Base-by-base conservation (phyloP, 1,140 invertebrate species). In the Holotrichia oblita region DNA sequence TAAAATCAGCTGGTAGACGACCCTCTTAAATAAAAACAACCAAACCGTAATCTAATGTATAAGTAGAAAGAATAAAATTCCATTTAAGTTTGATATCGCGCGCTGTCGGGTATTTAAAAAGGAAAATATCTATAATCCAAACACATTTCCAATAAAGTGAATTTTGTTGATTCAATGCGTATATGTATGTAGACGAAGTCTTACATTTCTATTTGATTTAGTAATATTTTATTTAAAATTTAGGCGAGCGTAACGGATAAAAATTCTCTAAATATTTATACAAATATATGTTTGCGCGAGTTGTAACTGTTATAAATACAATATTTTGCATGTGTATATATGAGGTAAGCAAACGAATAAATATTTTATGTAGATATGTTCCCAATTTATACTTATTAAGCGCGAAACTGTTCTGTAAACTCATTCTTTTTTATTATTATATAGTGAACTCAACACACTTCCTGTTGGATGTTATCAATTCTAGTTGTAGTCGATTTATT, bases 201-300 rank as follows among this genome's bases (percentile, higher is more conserved):
- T 24, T 69, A n/a, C 22, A 10, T 34, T 69, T 27, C 61, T 27
- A 34, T 69, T 69, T 69, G 22, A 12, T 69, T 69, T 69, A 69
- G 8, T 34, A 69, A 69, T 69, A 69, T 69, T 14, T 48, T 48
- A 48, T 17, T 34, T 69, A 7, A 10, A 27, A 69, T 69, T 69
- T 69, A 69, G 20, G 22, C 61, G 48, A 55, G 22, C 12, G 17
- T 69, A 69, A 69, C 61, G 61, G 61, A 69, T 12, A 34, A 69
- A 69, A 69, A 69, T 69, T 69, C 61, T 69, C 12, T 20, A 69
- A 69, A 69, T 69, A 69, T 69, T 69, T 69, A 14, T 69, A 22
- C 22, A 22, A n/a, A 20, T 61, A 69, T 10, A 22, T 69, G 20
- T 69, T 34, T 69, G 27, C 12, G 17, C 17, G 17, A 64, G 17